Percentiles rank a stretch among this genome's conserved stretches.
Evolutionary conservation across 1,140 invertebrate species (phyloP).

Genomic region (Subanguina moxae): DNA sequence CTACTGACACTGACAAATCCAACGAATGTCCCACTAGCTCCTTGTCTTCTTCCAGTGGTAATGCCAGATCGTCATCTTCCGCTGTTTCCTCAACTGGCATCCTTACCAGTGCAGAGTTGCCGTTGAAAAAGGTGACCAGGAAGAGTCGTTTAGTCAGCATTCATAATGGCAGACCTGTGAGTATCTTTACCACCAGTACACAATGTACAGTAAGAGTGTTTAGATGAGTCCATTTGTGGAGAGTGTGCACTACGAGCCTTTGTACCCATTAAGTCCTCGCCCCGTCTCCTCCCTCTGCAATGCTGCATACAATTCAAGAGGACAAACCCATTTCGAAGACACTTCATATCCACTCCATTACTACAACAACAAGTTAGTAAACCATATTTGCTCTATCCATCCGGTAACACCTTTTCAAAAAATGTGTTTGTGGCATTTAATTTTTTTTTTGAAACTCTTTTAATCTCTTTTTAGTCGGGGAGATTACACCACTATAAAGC

Average conservation of each 20-base stretch:
- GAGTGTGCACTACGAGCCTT: conserved; percentile 40
- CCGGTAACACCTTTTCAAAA: too few relatives aligned
- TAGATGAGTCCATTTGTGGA: conserved; percentile 41
- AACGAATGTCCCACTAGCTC: neutral
- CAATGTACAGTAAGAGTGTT: too few relatives aligned
- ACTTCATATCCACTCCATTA: too few relatives aligned
- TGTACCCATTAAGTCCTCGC: neutral
- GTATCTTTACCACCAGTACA: too few relatives aligned
- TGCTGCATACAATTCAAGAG: neutral
- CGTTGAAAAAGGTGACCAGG: conserved; percentile 40
- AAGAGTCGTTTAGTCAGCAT: conserved; percentile 56
- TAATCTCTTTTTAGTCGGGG: too few relatives aligned
- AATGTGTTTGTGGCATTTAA: too few relatives aligned
- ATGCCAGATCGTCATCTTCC: neutral
- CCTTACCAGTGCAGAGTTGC: conserved; percentile 10
- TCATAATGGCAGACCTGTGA: conserved; percentile 56
- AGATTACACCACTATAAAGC: too few relatives aligned
- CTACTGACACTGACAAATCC: too few relatives aligned
- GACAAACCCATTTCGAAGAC: conserved; percentile 9
- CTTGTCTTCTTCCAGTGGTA: conserved; percentile 1
- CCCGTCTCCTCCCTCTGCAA: neutral
- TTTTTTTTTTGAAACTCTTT: too few relatives aligned
- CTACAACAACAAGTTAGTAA: too few relatives aligned
- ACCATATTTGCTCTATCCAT: too few relatives aligned
- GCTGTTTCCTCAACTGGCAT: neutral